Base-by-base conservation (phyloP, 1,140 invertebrate species). In the Drosophila nigromelanica region DNA sequence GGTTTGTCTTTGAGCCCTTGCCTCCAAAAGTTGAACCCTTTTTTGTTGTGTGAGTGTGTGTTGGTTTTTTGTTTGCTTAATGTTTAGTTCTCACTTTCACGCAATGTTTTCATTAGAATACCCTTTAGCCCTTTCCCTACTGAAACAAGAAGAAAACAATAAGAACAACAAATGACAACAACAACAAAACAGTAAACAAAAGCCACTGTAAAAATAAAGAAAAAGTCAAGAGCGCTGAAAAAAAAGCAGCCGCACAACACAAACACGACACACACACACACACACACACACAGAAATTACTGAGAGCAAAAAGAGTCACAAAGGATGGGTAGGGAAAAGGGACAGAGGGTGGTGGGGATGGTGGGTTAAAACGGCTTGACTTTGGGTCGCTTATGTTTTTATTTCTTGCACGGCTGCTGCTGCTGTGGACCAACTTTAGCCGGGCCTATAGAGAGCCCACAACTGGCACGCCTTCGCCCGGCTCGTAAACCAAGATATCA, bases 61-160 rank as follows among this genome's bases (percentile, higher is more conserved):
- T 58, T 63, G 70, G 58, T 55, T 79, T 80, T 69, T 70, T 81
- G 82, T 86, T 78, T 86, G 74, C 75, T 50, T 86, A 86, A 87
- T 86, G 82, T 86, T 86, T 87, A 86, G 78, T 86, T 86, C 82
- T 86, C 82, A 86, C 81, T 87, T 86, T 87, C 81, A 86, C 82
- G 81, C 81, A 86, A 86, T 86, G 81, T 87, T 86, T 86, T 86
- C 74, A 86, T 86, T 86, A 86, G 78, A 87, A 86, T 72, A 68
- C 45, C 63, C 27, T 12, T 10, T 4, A 21, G 11, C 42, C n/a
- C 37, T 21, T 27, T 18, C 8, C 18, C 42, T 35, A 42, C 5
- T 14, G 14, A 3, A 42, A 48, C 45, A 45, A 63, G 47, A 27
- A 37, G 33, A 37, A 45, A 43, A 48, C 60, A 58, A 27, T 50